Percentiles rank a stretch among this genome's conserved stretches.
phyloP scores from a whole-genome alignment of 1,140 invertebrate species.

The Papilio xuthus region DNA sequence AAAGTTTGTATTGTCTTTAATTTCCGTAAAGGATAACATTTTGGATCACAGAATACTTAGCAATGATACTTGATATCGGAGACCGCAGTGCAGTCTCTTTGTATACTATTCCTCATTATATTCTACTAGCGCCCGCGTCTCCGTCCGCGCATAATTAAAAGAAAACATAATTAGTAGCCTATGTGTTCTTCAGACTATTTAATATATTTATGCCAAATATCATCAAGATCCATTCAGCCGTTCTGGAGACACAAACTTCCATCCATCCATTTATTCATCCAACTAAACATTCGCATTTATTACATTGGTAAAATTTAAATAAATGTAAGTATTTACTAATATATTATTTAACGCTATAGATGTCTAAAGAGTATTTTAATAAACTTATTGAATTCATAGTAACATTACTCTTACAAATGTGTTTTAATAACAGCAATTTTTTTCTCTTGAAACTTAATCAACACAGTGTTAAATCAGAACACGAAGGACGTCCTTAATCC shows the following conservation, averaged over 20 bases:
- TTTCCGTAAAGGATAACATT: background rate
- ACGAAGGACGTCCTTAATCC: constrained; percentile 14
- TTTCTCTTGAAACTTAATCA: background rate
- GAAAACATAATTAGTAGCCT: too few species aligned
- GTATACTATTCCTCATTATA: background rate
- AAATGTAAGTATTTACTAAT: background rate
- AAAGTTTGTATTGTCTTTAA: constrained; percentile 24
- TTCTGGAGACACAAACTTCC: too few species aligned
- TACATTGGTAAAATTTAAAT: too few species aligned
- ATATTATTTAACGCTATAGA: background rate
- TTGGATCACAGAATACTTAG: background rate
- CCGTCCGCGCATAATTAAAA: too few species aligned
- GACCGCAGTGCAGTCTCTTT: background rate
- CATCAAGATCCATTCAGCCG: too few species aligned
- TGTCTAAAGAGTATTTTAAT: background rate
- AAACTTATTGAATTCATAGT: background rate
- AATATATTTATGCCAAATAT: too few species aligned
- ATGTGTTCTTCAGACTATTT: too few species aligned
- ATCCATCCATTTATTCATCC: too few species aligned
- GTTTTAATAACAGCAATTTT: background rate
- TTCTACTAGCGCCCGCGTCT: too few species aligned
- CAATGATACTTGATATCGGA: background rate
- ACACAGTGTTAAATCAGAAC: constrained; percentile 8
- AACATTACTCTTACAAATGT: background rate
- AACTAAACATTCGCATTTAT: too few species aligned